Evolutionary conservation across 1,140 invertebrate genomes (phyloP), one percentile per base, ranked within the genome.

Genomic region (Drosophila sechellia): DNA sequence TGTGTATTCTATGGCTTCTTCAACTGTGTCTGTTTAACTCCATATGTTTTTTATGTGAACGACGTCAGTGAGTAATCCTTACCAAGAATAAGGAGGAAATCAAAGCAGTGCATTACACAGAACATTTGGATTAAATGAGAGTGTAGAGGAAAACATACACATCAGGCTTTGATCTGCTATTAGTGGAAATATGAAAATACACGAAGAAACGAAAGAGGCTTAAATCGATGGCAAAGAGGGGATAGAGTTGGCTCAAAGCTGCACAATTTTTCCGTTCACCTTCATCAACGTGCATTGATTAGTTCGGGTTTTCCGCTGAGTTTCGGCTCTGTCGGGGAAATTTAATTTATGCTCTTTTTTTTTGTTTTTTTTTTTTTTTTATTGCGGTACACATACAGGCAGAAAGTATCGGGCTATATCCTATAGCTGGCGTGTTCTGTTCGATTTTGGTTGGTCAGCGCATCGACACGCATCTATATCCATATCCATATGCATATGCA

Each of bases 401-500:
- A 39, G n/a, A 1, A 39, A 13, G n/a, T 39, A n/a, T 64, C 27
- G n/a, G 12, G 31, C 11, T 37, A 27, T 46, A 40, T 52, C 22
- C 46, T n/a, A 11, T 39, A 11, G 15, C 17, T 37, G 45, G 52
- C 58, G 3, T 6, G 27, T 17, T 39, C 63, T 87, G 79, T 87
- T 87, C 84, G 83, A 87, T 87, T 87, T 87, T 87, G 83, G 83
- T 87, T 87, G 83, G 83, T 56, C 79, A 76, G 69, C 35, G 40
- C 61, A 77, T 81, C 81, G 74, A 71, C 66, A 70, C 66, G 64
- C 49, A 69, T 70, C 49, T 37, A 50, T 50, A 50, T 34, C 48
- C 48, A 50, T 50, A 50, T 31, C 48, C 64, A 65, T 69, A 70
- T 70, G 64, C 66, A 70, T 70, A 70, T 70, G 66, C 63, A 55